Percentiles rank a stretch among this genome's conserved stretches.
These are phyloP conservation scores for Corythaeola cristata DNA, from an alignment of 2,113 vertebrate species.

Conservation along the genomic window DNA sequence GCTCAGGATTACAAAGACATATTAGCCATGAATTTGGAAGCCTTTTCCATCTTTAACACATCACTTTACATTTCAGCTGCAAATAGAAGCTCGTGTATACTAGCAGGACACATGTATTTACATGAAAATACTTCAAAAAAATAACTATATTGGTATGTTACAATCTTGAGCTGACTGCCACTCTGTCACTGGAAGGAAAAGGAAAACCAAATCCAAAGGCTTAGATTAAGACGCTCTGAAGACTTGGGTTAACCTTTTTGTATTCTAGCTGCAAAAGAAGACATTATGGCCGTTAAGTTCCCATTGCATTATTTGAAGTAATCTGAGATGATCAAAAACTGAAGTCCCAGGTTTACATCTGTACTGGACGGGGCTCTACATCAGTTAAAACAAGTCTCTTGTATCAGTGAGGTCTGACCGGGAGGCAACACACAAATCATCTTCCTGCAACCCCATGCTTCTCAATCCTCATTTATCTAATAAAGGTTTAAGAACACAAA, in stretches of 20 bases:
- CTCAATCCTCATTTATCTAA: background rate
- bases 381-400: background rate
- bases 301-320: background rate
- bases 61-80: accelerated
- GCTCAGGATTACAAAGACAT: background rate
- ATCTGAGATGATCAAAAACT: background rate
- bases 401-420: background rate
- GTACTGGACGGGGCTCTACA: background rate
- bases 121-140: background rate
- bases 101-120: accelerated
- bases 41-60: background rate
- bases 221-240: background rate
- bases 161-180: background rate
- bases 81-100: background rate
- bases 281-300: background rate
- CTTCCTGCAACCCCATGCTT: too few species aligned
- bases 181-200: background rate
- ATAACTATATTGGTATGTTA: background rate
- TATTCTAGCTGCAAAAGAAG: background rate
- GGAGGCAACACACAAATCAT: background rate
- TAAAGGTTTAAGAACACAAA: background rate
- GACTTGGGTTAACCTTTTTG: background rate
- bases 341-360: background rate
- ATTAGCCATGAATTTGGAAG: background rate
- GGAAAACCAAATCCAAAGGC: background rate